Base-by-base conservation (phyloP, 2,113 vertebrate species). In the Malurus cyaneus region DNA sequence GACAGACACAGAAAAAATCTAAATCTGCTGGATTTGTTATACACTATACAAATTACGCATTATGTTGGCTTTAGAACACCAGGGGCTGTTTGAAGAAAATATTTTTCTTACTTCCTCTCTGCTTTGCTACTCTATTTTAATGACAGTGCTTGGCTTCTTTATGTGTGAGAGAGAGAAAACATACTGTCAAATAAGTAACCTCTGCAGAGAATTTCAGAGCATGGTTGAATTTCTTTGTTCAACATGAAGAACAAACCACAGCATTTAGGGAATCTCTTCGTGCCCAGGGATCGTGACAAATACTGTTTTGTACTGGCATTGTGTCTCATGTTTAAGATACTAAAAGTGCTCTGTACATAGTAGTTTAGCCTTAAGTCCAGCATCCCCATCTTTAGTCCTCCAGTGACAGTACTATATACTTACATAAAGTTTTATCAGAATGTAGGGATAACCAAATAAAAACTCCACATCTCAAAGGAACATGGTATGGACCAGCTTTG, bases 1-100 rank as follows among this genome's bases (percentile, higher is more conserved):
- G 92, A 70, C 89, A 95, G 86, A 78, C 67, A n/a, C 36, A 89
- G 78, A 85, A 83, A 70, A 66, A 93, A 85, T 89, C 89, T 74
- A 91, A 95, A 65, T 73, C 74, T 72, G 80, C 80, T 92, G 50
- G 21, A 81, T 96, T 91, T 93, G 76, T 96, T 96, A 74, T 46
- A 49, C 62, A 66, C 56, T 77, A 49, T 74, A 80, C 49, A 92
- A 83, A 71, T 72, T 60, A 59, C 21, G 8, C 9, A 53, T 89
- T 73, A 36, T n/a, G 54, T 74, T 94, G 89, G 65, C 81, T 96
- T 94, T 86, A 80, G 90, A 95, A 92, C 83, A 85, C 41, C 66
- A 71, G 70, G n/a, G 42, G 36, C 66, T 86, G 21, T 69, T 65
- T 47, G 76, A 87, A 69, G 60, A 82, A 92, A 91, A 71, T 59